Evolutionary conservation across 2,888 invertebrate species (phyloP).

Genomic region (Dicranocentrus wangi): DNA sequence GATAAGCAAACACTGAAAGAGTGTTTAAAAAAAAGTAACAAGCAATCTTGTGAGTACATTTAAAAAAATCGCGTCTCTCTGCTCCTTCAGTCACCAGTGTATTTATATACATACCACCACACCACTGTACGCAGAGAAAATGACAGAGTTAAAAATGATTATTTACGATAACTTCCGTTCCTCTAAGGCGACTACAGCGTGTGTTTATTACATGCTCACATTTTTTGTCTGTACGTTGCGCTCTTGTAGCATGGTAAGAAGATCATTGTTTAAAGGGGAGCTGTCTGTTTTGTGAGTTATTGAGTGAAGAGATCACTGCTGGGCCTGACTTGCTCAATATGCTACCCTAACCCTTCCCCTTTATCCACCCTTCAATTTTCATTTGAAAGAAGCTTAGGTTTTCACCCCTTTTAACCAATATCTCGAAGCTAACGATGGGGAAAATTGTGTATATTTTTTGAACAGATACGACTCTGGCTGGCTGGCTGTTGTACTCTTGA

Average conservation of each 20-base stretch:
- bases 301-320: background rate
- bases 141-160: constrained; percentile 33
- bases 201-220: background rate
- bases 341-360: no score
- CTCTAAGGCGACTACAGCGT: constrained; percentile 35
- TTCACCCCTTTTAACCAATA: no score
- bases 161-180: constrained; percentile 56
- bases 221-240: no score
- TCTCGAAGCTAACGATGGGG: no score
- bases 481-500: background rate
- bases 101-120: background rate
- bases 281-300: background rate
- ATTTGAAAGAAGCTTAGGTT: no score
- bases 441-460: no score
- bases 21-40: background rate
- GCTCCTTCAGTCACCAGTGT: background rate
- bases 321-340: no score
- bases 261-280: constrained; percentile 7
- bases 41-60: background rate
- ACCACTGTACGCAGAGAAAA: background rate
- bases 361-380: no score
- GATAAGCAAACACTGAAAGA: constrained; percentile 28
- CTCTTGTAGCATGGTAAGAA: constrained; percentile 2
- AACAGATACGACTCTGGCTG: no score
- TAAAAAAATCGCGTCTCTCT: background rate